phyloP scores from a whole-genome alignment of 2,113 vertebrate species.

The Istiophorus platypterus region DNA sequence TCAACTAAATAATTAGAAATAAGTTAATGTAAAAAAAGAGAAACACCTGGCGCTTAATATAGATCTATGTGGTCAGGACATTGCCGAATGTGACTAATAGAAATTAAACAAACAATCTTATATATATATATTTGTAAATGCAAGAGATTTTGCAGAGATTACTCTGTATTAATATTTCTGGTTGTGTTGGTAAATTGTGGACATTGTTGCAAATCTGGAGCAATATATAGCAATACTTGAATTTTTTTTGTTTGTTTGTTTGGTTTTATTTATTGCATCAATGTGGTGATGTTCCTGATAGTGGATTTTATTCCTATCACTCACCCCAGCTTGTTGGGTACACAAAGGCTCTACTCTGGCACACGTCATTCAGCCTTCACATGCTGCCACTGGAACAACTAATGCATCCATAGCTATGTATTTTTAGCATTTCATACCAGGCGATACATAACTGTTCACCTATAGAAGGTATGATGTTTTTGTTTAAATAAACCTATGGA shows the following conservation, averaged over 20 bases:
- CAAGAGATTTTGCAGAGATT: too few species aligned
- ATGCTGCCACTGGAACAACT: not conserved
- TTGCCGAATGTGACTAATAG: too few species aligned
- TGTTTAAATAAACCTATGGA: not conserved
- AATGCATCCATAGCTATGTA: not conserved
- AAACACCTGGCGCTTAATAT: not conserved
- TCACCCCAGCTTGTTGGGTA: not conserved
- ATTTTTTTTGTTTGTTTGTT: too few species aligned
- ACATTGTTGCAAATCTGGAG: too few species aligned
- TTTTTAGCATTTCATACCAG: not conserved
- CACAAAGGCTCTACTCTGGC: not conserved
- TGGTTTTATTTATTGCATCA: too few species aligned
- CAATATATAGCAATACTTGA: too few species aligned
- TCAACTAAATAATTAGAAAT: not conserved
- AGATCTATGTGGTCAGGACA: not conserved
- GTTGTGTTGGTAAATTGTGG: too few species aligned
- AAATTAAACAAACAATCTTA: not conserved
- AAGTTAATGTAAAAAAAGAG: not conserved
- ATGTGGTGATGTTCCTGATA: too few species aligned
- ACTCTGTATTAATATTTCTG: too few species aligned
- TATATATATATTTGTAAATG: not conserved
- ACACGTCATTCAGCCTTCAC: not conserved
- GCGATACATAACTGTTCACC: not conserved
- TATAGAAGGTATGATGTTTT: not conserved
- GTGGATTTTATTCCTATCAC: not conserved